These are phyloP conservation scores for Gallinago stenura DNA, from an alignment of 2,797 vertebrate species.

Conservation along the genomic window DNA sequence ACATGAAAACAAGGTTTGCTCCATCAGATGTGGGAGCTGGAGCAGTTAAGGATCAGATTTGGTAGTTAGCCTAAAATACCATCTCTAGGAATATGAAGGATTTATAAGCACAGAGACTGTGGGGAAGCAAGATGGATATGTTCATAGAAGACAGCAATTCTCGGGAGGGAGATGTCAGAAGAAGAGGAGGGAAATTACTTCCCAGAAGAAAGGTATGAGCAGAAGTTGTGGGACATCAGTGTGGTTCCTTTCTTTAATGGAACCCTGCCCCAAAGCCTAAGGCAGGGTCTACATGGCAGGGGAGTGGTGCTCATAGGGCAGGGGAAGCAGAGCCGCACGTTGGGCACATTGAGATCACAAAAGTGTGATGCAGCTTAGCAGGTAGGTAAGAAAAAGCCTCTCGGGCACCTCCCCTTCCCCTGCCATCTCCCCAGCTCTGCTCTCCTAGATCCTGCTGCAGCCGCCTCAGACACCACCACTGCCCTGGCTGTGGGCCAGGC, in stretches of 20 bases:
- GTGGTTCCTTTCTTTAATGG: neutral
- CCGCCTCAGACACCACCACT: neutral
- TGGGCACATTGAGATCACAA: neutral
- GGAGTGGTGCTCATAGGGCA: neutral
- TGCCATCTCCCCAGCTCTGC: neutral
- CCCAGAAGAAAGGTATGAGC: neutral
- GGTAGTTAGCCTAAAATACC: neutral
- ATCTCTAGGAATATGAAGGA: conserved; percentile 21
- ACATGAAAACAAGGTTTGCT: neutral
- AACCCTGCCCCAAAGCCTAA: neutral
- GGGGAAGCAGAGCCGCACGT: neutral
- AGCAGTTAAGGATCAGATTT: neutral
- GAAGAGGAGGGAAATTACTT: conserved; percentile 1
- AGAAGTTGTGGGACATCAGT: neutral
- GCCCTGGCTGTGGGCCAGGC: neutral
- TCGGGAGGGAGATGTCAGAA: neutral
- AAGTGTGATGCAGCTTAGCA: neutral
- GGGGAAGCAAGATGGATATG: conserved; percentile 7
- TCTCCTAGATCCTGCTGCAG: neutral
- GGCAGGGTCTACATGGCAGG: neutral
- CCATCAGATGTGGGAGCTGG: neutral
- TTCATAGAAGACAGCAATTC: conserved; percentile 12
- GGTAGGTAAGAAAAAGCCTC: neutral
- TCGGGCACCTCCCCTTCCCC: neutral
- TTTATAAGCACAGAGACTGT: conserved; percentile 37